Percentiles rank a stretch among this genome's conserved stretches.
Evolutionary conservation across 2,797 vertebrate species (phyloP).

Genomic region (Chrysocyon brachyurus): DNA sequence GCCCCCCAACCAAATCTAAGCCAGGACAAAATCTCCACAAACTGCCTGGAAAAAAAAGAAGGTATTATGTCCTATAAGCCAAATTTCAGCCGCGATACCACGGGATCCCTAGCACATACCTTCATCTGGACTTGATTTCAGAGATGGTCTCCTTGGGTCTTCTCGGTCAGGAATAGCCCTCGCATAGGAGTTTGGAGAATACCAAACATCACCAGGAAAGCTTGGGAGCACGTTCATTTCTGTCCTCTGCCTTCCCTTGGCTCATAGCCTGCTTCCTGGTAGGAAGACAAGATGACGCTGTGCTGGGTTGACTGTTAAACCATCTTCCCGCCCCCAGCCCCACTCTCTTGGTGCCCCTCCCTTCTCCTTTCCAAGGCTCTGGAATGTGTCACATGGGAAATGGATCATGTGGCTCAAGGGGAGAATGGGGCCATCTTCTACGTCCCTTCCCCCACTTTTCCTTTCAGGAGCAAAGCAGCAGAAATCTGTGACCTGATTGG

Average conservation of each 20-base stretch:
- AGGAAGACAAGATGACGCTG: conserved; percentile 77
- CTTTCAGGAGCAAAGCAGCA: conserved; percentile 71
- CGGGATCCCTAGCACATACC: conserved; percentile 81
- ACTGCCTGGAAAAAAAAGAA: conserved; percentile 44
- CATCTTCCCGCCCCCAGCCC: conserved; percentile 79
- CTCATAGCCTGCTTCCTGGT: conserved; percentile 59
- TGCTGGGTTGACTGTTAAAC: conserved; percentile 70
- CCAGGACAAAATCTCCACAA: conserved; percentile 62
- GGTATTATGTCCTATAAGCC: conserved; percentile 24
- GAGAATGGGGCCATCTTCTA: conserved; percentile 46
- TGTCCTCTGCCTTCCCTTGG: conserved; percentile 43
- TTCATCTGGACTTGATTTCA: conserved; percentile 80
- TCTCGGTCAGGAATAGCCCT: conserved; percentile 40
- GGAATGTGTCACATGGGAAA: conserved; percentile 85
- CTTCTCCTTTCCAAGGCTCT: conserved; percentile 65
- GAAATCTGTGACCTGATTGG: conserved; percentile 77
- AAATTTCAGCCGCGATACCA: background rate
- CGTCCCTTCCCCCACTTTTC: conserved; percentile 62
- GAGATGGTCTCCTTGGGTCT: conserved; percentile 32
- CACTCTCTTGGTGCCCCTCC: conserved; percentile 75
- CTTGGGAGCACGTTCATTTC: conserved; percentile 10
- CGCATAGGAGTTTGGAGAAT: conserved; percentile 40
- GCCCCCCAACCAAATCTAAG: conserved; percentile 31
- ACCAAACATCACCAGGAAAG: conserved; percentile 44
- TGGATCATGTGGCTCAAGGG: conserved; percentile 80